Conservation (phyloP, 2,888 invertebrate genomes). For the Cosmorhoe ocellata region DNA sequence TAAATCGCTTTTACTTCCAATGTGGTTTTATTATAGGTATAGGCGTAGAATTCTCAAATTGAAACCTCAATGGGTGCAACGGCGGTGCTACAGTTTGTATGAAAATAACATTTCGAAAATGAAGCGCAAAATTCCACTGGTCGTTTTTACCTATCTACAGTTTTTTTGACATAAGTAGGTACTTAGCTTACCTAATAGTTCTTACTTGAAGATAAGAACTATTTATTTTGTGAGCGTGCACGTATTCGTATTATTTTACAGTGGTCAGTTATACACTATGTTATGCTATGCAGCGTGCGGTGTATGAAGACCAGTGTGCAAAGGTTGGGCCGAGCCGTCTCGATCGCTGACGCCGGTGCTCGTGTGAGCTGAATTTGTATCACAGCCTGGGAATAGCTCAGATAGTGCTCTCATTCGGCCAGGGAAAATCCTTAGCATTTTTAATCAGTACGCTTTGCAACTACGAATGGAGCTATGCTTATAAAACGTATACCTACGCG, state of each 20-base stretch:
- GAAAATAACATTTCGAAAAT: too few relatives aligned
- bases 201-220: too few relatives aligned
- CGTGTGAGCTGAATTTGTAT: slow-evolving; percentile 78
- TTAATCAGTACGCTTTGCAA: slow-evolving; percentile 69
- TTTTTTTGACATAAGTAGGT: too few relatives aligned
- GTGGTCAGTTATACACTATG: not conserved
- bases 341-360: slow-evolving; percentile 38
- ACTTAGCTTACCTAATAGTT: too few relatives aligned
- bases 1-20: too few relatives aligned
- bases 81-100: too few relatives aligned
- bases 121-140: too few relatives aligned
- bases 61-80: too few relatives aligned
- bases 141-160: too few relatives aligned
- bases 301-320: slow-evolving; percentile 25
- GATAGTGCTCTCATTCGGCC: slow-evolving; percentile 70
- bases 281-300: slow-evolving; percentile 17
- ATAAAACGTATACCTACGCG: slow-evolving; percentile 49
- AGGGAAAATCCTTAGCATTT: slow-evolving; percentile 75
- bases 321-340: slow-evolving; percentile 19
- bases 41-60: too few relatives aligned
- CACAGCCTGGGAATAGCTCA: slow-evolving; percentile 72
- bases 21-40: too few relatives aligned
- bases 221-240: not conserved
- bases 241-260: too few relatives aligned
- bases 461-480: slow-evolving; percentile 72